A percentile compares a stretch with the other conserved stretches of the same genome.
These are phyloP conservation scores for Scaptomyza hsui DNA, from an alignment of 1,140 invertebrate species.

Conservation along the genomic window DNA sequence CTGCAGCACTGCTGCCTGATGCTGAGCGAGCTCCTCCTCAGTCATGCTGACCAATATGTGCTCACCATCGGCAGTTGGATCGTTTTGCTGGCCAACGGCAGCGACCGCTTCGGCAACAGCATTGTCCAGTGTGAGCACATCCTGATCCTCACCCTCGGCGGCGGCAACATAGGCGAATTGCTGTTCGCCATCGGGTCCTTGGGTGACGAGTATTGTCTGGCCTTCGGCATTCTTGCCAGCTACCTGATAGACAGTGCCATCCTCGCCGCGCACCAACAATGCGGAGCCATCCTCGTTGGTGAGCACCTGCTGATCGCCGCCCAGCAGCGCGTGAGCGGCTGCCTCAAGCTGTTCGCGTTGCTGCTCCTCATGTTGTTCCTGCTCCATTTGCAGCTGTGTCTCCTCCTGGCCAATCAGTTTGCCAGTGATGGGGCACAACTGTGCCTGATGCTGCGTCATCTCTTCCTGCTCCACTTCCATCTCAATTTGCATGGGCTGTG, in stretches of 20 bases:
- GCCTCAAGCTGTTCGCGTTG: conserved; percentile 72
- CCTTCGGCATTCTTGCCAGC: conserved; percentile 91
- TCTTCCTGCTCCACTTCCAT: conserved; percentile 67
- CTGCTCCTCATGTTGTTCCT: conserved; percentile 72
- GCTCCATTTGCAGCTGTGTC: conserved; percentile 79
- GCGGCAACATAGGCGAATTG: conserved; percentile 89
- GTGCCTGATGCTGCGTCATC: conserved; percentile 64
- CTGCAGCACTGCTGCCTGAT: conserved; percentile 80
- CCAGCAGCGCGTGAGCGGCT: conserved; percentile 63
- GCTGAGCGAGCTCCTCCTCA: conserved; percentile 85
- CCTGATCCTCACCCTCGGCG: conserved; percentile 86
- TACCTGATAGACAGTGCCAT: conserved; percentile 86
- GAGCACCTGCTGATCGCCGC: conserved; percentile 73
- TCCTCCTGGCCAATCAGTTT: conserved; percentile 78
- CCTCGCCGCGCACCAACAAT: conserved; percentile 88
- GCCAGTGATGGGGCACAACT: conserved; percentile 77
- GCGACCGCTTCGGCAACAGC: conserved; percentile 86
- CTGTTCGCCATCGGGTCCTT: conserved; percentile 88
- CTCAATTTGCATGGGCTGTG: conserved; percentile 39
- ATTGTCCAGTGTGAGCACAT: conserved; percentile 87
- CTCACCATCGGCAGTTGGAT: conserved; percentile 83
- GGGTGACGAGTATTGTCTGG: conserved; percentile 89
- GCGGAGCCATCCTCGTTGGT: conserved; percentile 85
- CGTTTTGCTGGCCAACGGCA: conserved; percentile 65
- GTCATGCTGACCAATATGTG: conserved; percentile 86